Conservation (phyloP, 2,797 vertebrate species). For the Parauchenoglanis punctatus region DNA sequence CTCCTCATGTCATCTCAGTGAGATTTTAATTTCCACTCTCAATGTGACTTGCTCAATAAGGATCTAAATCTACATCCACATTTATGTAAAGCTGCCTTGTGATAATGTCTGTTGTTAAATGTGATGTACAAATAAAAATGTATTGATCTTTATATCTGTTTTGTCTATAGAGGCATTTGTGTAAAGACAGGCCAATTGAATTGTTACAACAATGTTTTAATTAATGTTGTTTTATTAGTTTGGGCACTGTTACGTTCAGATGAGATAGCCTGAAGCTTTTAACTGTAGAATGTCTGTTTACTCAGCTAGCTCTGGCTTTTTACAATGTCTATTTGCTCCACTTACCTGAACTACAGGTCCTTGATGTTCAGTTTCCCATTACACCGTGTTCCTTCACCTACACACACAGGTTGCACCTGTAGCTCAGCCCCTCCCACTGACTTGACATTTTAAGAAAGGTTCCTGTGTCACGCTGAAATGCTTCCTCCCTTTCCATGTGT, state of each 20-base stretch:
- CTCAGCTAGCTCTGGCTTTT: background rate
- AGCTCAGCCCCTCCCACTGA: conserved; percentile 51
- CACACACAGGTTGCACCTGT: conserved; percentile 32
- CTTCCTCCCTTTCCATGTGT: conserved; percentile 47
- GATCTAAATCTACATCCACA: background rate
- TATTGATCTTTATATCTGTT: background rate
- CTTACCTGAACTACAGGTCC: conserved; percentile 7
- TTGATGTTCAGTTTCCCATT: background rate
- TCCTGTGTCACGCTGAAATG: conserved; percentile 55
- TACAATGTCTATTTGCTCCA: conserved; percentile 5
- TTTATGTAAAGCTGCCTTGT: background rate
- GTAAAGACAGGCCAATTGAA: background rate
- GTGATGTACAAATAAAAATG: background rate
- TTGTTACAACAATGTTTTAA: background rate
- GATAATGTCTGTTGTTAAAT: background rate
- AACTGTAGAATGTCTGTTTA: background rate
- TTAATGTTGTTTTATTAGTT: background rate
- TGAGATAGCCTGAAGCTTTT: background rate
- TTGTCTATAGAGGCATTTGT: background rate
- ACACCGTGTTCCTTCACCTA: conserved; percentile 22
- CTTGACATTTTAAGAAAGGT: conserved; percentile 68
- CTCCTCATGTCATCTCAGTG: background rate
- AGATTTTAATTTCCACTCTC: background rate
- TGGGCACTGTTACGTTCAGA: background rate
- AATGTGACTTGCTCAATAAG: background rate